Evolutionary conservation across 2,113 vertebrate species (phyloP).

Genomic region (Tor tambroides): DNA sequence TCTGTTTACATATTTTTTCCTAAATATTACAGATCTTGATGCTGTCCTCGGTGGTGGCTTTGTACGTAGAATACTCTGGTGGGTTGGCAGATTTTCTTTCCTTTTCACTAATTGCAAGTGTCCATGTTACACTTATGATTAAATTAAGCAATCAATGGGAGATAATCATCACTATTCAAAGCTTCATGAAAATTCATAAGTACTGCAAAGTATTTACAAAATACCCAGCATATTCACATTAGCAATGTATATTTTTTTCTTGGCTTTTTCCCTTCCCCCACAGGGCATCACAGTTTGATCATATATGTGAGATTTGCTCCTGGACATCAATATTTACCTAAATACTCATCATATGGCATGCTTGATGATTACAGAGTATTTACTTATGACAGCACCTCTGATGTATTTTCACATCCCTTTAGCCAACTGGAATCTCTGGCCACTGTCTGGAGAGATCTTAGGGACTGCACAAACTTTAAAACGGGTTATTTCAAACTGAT

Average conservation of each 20-base stretch:
- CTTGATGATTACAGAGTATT: conserved; percentile 17
- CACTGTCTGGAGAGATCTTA: conserved; percentile 19
- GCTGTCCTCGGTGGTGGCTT: not conserved
- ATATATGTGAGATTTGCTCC: conserved; percentile 12
- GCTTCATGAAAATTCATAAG: not conserved
- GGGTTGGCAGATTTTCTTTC: not conserved
- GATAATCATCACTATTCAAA: not conserved
- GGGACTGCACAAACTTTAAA: conserved; percentile 22
- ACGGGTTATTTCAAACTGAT: not conserved
- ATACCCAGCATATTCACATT: not conserved
- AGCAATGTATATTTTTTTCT: not conserved
- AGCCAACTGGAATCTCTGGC: not conserved
- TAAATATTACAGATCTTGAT: conserved; percentile 7
- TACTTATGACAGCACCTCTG: not conserved
- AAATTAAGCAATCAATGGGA: not conserved
- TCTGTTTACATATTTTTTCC: not conserved
- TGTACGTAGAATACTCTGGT: not conserved
- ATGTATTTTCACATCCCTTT: conserved; percentile 10
- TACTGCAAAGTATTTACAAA: not conserved
- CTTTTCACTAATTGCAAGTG: not conserved
- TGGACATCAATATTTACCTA: not conserved
- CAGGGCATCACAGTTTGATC: conserved; percentile 8
- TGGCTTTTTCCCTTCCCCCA: not conserved
- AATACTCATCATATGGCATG: not conserved
- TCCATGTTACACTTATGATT: not conserved